phyloP scores from a whole-genome alignment of 2,797 vertebrate genomes.

The Notolabrus celidotus region DNA sequence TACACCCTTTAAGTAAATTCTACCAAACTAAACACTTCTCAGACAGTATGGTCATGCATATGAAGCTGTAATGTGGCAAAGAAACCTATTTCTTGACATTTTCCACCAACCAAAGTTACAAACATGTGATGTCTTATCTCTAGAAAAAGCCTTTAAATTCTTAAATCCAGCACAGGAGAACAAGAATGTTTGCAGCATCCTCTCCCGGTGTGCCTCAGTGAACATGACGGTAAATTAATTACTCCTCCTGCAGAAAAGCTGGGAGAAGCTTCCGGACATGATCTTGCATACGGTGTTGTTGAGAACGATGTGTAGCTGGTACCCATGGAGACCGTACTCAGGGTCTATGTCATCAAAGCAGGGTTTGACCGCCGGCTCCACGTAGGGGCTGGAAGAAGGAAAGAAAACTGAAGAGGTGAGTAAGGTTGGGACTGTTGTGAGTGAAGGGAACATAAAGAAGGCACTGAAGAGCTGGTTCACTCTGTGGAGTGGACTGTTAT shows the following conservation, averaged over 20 bases:
- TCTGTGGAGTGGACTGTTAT: not conserved
- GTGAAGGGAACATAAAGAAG: conserved; percentile 1
- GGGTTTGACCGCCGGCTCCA: conserved; percentile 65
- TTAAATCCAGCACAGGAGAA: accelerated
- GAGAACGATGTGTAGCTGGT: conserved; percentile 88
- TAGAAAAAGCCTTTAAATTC: not conserved
- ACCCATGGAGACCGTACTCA: conserved; percentile 90
- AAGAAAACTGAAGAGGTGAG: conserved; percentile 4
- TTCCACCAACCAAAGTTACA: no score
- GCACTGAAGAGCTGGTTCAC: not conserved
- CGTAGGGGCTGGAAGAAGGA: conserved; percentile 78
- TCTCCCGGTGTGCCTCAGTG: conserved; percentile 2
- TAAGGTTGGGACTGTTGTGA: not conserved
- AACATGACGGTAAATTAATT: conserved; percentile 49
- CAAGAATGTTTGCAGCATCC: not conserved
- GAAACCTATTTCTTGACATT: no score
- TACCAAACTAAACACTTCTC: no score
- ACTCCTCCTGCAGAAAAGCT: conserved; percentile 91
- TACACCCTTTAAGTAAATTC: no score
- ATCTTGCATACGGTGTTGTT: conserved; percentile 81
- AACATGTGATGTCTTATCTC: no score
- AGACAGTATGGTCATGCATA: no score
- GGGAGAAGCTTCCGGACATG: conserved; percentile 85
- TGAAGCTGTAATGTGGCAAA: no score
- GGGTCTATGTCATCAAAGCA: conserved; percentile 87